A percentile compares a stretch with the other conserved stretches of the same genome.
Evolutionary conservation across 2,113 vertebrate genomes (phyloP).

Genomic region (Acrocephalus kingi): DNA sequence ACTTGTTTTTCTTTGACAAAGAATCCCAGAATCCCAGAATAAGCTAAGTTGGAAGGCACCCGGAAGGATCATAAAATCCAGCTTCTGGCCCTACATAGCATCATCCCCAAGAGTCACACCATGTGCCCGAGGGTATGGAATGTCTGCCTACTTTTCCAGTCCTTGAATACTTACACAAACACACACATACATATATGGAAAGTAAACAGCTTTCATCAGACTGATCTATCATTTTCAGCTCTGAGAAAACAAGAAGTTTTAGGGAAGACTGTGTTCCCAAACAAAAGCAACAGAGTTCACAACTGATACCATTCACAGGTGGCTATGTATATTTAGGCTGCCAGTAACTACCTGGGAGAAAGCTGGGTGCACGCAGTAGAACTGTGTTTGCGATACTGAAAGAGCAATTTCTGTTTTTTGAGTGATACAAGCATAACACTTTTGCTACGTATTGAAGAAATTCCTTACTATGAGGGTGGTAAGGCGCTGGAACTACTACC

Average conservation of each 20-base stretch:
- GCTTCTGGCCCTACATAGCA: neutral
- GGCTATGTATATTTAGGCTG: neutral
- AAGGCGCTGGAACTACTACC: neutral
- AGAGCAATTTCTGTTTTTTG: neutral
- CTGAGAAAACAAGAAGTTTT: neutral
- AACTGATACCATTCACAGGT: neutral
- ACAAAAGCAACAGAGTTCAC: neutral
- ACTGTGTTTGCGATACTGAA: neutral
- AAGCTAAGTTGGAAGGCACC: neutral
- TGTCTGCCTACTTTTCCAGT: neutral
- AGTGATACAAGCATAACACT: neutral
- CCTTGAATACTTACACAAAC: neutral
- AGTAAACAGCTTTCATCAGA: neutral
- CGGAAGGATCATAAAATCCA: neutral
- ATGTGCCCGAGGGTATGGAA: neutral
- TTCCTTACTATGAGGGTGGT: neutral
- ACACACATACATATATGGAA: neutral
- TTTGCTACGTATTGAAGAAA: neutral
- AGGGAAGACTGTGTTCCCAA: neutral
- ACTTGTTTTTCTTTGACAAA: neutral
- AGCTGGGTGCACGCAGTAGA: neutral
- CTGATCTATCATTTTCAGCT: neutral
- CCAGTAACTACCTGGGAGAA: neutral
- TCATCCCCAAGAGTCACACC: neutral
- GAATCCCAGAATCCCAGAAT: neutral